Evolutionary conservation across 2,888 invertebrate genomes (phyloP).

Genomic region (Blera fallax): DNA sequence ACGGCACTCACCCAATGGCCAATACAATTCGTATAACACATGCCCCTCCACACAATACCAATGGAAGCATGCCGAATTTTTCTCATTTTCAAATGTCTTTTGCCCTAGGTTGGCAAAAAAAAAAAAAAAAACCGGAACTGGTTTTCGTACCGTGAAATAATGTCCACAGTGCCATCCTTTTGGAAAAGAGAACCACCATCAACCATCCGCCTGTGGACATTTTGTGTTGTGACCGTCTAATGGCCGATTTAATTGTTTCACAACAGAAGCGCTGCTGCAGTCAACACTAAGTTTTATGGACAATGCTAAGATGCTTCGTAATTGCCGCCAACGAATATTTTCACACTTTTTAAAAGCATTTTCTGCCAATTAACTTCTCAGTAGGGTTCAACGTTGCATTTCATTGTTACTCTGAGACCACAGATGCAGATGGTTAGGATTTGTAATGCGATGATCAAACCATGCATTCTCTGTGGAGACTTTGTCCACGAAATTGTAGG

Average conservation of each 20-base stretch:
- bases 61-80: slow-evolving; percentile 37
- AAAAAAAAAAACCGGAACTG: slow-evolving; percentile 36
- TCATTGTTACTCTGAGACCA: not conserved
- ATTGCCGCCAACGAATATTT: slow-evolving; percentile 33
- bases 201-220: slow-evolving; percentile 25
- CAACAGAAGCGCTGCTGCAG: slow-evolving; percentile 39
- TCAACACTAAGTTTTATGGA: slow-evolving; percentile 14
- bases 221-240: slow-evolving; percentile 53
- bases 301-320: not conserved
- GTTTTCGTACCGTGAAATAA: not conserved
- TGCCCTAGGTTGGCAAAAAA: no score
- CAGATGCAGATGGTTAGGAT: slow-evolving; percentile 3
- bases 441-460: not conserved
- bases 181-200: not conserved
- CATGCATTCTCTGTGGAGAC: no score
- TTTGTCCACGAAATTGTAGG: no score
- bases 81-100: slow-evolving; percentile 20
- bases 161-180: not conserved
- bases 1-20: slow-evolving; percentile 13
- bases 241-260: slow-evolving; percentile 56
- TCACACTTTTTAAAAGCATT: slow-evolving; percentile 48
- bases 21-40: slow-evolving; percentile 25
- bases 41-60: slow-evolving; percentile 12
- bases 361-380: slow-evolving; percentile 46
- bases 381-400: slow-evolving; percentile 19